phyloP scores from a whole-genome alignment of 2,113 vertebrate genomes.

The Tonatia bakeri region DNA sequence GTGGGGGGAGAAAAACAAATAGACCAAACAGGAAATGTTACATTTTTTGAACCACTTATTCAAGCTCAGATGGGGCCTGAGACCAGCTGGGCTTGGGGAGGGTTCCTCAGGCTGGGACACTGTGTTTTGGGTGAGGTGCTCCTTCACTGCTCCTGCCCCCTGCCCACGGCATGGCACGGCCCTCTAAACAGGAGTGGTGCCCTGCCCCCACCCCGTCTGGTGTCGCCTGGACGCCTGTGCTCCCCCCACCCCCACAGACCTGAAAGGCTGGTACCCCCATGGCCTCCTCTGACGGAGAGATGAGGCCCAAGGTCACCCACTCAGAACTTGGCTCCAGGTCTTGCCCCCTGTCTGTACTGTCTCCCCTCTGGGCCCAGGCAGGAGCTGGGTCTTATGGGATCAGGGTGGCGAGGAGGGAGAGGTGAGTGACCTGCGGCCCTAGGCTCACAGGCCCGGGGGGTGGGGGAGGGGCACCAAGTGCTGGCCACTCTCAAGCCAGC shows the following conservation, averaged over 20 bases:
- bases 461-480: background rate
- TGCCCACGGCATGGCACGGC: background rate
- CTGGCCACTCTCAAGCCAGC: background rate
- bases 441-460: background rate
- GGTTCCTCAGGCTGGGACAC: background rate
- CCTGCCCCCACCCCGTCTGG: background rate
- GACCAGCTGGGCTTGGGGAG: background rate
- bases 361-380: background rate
- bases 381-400: background rate
- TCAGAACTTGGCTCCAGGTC: fast-evolving
- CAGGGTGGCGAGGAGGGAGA: background rate
- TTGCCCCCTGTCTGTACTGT: background rate
- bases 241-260: too few relatives aligned
- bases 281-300: background rate
- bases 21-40: slow-evolving; percentile 58
- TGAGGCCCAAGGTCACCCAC: background rate
- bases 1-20: background rate
- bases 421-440: background rate
- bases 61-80: background rate
- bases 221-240: background rate
- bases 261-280: background rate
- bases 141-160: background rate
- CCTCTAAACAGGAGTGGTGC: too few relatives aligned
- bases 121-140: background rate
- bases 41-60: slow-evolving; percentile 50